Conservation (phyloP, 2,113 vertebrate species). For the Sylvia atricapilla region DNA sequence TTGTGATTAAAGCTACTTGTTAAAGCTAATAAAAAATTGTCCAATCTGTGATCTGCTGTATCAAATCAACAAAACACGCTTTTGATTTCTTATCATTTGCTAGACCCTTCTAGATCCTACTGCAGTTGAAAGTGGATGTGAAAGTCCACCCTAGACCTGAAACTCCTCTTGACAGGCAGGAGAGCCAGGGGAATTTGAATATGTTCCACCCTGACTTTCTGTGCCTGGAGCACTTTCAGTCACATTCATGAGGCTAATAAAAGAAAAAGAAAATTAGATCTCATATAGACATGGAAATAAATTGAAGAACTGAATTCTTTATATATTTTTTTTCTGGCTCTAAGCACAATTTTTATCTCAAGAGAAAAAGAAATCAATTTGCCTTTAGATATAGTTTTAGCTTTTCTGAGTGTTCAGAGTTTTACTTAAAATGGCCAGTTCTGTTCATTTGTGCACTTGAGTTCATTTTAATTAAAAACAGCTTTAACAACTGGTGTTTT, state of each 20-base stretch:
- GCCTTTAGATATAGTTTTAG: not conserved
- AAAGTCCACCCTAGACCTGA: not conserved
- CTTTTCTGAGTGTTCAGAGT: not conserved
- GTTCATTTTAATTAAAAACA: constrained; percentile 55
- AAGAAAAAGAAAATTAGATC: not conserved
- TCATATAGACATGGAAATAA: not conserved
- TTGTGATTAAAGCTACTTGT: fast-evolving
- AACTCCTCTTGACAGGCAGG: not conserved
- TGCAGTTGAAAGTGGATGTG: not conserved
- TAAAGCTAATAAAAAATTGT: not conserved
- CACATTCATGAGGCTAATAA: not conserved
- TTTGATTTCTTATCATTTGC: not conserved
- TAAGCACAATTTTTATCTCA: not conserved
- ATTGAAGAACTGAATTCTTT: not conserved
- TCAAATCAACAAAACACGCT: not conserved
- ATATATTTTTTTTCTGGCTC: not conserved
- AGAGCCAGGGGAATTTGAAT: not conserved
- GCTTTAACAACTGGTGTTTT: not conserved
- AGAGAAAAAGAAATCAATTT: not conserved
- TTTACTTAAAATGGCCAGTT: constrained; percentile 2
- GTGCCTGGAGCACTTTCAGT: not conserved
- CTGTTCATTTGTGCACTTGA: constrained; percentile 19
- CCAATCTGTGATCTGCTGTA: not conserved
- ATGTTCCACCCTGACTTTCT: not conserved
- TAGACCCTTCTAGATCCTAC: not conserved